phyloP scores from a whole-genome alignment of 2,113 vertebrate species.

The Apodemus sylvaticus region DNA sequence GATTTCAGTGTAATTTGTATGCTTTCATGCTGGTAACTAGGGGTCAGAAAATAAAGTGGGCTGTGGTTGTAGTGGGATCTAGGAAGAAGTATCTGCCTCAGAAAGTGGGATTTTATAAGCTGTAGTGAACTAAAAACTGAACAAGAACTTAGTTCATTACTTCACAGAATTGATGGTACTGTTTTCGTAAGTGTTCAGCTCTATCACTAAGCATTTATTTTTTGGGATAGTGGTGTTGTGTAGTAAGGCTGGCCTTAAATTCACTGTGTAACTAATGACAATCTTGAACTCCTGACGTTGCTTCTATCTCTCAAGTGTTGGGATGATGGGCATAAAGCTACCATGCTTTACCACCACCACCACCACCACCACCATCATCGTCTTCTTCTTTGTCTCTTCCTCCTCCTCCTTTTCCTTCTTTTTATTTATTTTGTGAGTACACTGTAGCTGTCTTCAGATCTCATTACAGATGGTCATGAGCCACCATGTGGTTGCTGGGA shows the following conservation, averaged over 20 bases:
- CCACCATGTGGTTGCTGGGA: no score
- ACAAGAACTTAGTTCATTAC: neutral
- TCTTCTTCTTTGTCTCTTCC: no score
- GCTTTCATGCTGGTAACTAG: constrained; percentile 22
- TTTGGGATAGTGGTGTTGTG: neutral
- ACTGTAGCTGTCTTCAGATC: no score
- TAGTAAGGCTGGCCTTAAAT: neutral
- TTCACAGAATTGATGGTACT: constrained; percentile 37
- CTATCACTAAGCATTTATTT: neutral
- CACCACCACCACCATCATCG: no score
- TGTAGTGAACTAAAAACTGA: constrained; percentile 23
- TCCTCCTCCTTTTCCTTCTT: no score
- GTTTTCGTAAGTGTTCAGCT: constrained; percentile 43
- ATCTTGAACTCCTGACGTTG: neutral
- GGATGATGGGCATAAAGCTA: neutral
- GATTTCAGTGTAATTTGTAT: constrained; percentile 20
- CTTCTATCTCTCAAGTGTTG: neutral
- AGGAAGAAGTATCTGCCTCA: constrained; percentile 36
- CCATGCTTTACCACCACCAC: neutral
- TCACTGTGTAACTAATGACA: neutral
- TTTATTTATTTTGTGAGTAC: no score
- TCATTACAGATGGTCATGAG: no score
- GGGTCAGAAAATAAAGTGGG: constrained; percentile 51
- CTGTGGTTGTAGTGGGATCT: constrained; percentile 23
- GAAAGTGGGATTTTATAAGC: constrained; percentile 50